phyloP scores from a whole-genome alignment of 2,113 vertebrate species.

The Pseudonaja textilis region DNA sequence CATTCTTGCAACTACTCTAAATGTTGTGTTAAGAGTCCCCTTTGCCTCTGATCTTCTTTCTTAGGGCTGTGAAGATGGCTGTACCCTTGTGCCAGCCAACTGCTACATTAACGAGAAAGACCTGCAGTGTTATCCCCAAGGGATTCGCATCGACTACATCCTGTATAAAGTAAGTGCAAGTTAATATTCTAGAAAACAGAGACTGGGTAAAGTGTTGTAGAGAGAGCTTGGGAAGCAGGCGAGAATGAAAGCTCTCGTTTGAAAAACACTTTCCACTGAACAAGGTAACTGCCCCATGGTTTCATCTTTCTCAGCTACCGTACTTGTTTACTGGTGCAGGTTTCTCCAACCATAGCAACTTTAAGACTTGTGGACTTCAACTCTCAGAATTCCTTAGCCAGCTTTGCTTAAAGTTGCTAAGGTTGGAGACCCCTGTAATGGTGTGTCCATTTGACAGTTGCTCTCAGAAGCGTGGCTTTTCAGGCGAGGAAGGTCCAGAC shows the following conservation, averaged over 20 bases:
- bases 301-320: not conserved
- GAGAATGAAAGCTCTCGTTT: not conserved
- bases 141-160: constrained; percentile 94
- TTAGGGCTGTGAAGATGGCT: constrained; percentile 86
- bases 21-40: not conserved
- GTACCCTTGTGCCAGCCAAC: constrained; percentile 84
- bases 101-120: constrained; percentile 80
- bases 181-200: not conserved
- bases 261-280: not conserved
- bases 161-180: constrained; percentile 79
- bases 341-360: no score
- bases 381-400: no score
- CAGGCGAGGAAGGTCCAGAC: no score
- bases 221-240: not conserved
- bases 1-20: not conserved
- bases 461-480: not conserved
- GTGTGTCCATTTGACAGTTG: not conserved
- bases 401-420: no score
- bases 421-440: not conserved
- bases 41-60: not conserved
- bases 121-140: constrained; percentile 80
- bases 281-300: not conserved
- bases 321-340: not conserved
- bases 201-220: no score
- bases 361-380: no score